Evolutionary conservation across 2,888 invertebrate species (phyloP), one percentile per base, ranked within the genome.

Genomic region (Parapristionchus giblindavisi): DNA sequence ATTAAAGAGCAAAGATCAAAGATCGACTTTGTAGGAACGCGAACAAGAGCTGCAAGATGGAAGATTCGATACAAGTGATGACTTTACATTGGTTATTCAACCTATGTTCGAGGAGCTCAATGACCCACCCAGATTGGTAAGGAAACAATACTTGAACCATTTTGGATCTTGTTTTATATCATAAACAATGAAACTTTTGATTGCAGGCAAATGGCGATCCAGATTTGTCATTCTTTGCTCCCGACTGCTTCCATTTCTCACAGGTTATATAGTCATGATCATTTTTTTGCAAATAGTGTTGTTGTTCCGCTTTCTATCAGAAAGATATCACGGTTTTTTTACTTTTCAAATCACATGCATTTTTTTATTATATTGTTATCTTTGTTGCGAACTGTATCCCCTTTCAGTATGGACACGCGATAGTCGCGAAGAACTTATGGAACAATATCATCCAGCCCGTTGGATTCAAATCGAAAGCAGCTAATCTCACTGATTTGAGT

Each of bases 241-340:
- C 83, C 1, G 83, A 83, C 66, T 83, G 83, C 63, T 83, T 83
- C 81, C 83, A 83, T 54, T 83, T 83, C 76, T 82, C 82, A 0
- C 76, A 78, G 58, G n/a, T n/a, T n/a, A n/a, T n/a, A n/a, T n/a
- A n/a, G n/a, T n/a, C n/a, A n/a, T n/a, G n/a, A n/a, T n/a, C n/a
- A n/a, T n/a, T n/a, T n/a, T n/a, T n/a, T n/a, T n/a, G n/a, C n/a
- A n/a, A n/a, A n/a, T n/a, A n/a, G n/a, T n/a, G n/a, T n/a, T n/a
- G n/a, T n/a, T n/a, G n/a, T n/a, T n/a, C n/a, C n/a, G n/a, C n/a
- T n/a, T n/a, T n/a, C n/a, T n/a, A n/a, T n/a, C n/a, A n/a, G n/a
- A n/a, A n/a, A n/a, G n/a, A n/a, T n/a, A n/a, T n/a, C n/a, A n/a
- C n/a, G n/a, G n/a, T n/a, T n/a, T n/a, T n/a, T n/a, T n/a, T n/a